Base-by-base conservation (phyloP, 2,113 vertebrate species). In the Chroicocephalus ridibundus region DNA sequence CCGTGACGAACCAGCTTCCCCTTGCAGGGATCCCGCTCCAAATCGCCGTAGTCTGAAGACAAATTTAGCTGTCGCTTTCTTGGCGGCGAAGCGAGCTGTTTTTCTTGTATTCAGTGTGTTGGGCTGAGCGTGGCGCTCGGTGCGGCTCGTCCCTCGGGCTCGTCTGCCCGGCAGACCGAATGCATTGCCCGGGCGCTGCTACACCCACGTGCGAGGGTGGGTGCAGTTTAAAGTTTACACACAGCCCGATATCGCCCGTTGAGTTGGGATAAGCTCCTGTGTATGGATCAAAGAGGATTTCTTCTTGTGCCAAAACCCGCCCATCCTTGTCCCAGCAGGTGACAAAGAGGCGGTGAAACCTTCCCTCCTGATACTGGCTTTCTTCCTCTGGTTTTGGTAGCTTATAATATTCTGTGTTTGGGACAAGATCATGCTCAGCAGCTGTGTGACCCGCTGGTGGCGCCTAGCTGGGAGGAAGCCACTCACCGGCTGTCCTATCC, bases 1-100 rank as follows among this genome's bases (percentile, higher is more conserved):
- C 95, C 86, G 8, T 95, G 91, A 95, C 82, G 3, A 95, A 91
- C 46, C 40, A 71, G 86, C 81, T 97, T 95, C 94, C 94, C 90
- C 71, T 96, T 66, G 83, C 70, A 72, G n/a, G 42, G 88, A 96
- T 91, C 51, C 49, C 46, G 55, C 71, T 95, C 83, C 82, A 96
- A 94, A 88, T 62, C 54, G 6, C 9, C 70, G 79, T 29, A 81
- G 82, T 55, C 10, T 31, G 68, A 88, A 89, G 84, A 95, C 86
- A 86, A 92, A 96, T 81, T 80, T 89, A 84, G 72, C 81, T 83
- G 92, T 80, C 17, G 12, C 79, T 88, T 66, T 82, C 80, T 91
- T 80, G 93, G 85, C 46, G 9, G 80, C 10, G 34, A 91, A 87
- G n/a, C 1, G 0, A 7, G 5, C 22, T 93, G 64, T 69, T 96